Evolutionary conservation across 2,797 vertebrate species (phyloP), one percentile per base, ranked within the genome.

Genomic region (Xyrichtys novacula): DNA sequence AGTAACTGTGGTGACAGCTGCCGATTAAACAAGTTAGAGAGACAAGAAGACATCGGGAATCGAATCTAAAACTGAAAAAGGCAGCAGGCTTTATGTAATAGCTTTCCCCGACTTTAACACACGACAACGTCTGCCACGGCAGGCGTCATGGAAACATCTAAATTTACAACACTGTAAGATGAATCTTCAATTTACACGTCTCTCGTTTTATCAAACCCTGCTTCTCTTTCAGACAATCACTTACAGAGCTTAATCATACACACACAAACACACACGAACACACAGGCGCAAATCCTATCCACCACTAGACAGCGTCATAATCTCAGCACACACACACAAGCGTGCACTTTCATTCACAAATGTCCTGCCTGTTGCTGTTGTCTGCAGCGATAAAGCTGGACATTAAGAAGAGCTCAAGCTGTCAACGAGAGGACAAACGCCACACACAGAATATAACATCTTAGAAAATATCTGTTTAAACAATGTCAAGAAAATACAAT

Each of bases 291-390:
- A 50, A 61, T 56, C 49, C 38, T 14, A 26, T 32, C 46, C 3
- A 22, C 20, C 57, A 3, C 15, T 2, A 3, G 20, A 11, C 42
- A 9, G 39, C 12, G 12, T 28, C 50, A 42, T 56, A 59, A 75
- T 65, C 47, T 55, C 11, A 49, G 23, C 2, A 8, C 2, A 8
- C 15, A 28, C 40, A 22, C 47, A 23, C 47, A 6, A 11, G 34
- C 42, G 8, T 59, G 53, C 64, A 63, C 44, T 17, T 39, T 57
- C 53, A 56, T 44, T 62, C 66, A 71, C 50, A 60, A 47, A 58
- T 15, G 4, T 36, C 31, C 46, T 7, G 4, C 16, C 5, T 66
- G 31, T 11, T 40, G 17, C 16, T 50, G 39, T 19, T 14, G 7
- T 20, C 39, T 31, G 12, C 32, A 56, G 17, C 3, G 6, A 12